Conservation (phyloP, 2,888 invertebrate species). For the Nycteola revayana region DNA sequence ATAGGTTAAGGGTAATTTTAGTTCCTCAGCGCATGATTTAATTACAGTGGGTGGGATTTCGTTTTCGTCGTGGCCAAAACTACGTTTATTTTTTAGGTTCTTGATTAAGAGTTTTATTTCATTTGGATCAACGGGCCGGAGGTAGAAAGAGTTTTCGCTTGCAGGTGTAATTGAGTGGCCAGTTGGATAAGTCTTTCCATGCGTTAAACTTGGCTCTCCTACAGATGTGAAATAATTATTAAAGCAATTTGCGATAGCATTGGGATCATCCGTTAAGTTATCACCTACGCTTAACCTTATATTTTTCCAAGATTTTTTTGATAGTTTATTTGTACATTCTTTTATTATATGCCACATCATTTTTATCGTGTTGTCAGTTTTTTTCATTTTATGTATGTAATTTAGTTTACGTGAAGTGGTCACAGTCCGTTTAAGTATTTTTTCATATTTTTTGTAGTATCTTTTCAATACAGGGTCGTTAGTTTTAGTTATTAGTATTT, state of each 20-base stretch:
- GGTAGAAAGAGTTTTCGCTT: conserved; percentile 3
- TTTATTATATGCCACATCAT: no score
- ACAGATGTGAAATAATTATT: no score
- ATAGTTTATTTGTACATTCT: background rate
- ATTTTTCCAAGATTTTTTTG: no score
- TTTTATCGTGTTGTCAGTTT: background rate
- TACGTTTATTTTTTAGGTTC: conserved; percentile 8
- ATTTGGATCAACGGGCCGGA: conserved; percentile 2
- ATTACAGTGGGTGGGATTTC: conserved; percentile 8
- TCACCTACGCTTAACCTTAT: no score
- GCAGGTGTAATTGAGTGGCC: background rate
- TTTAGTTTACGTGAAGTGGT: background rate
- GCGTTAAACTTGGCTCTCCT: background rate
- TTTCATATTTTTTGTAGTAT: conserved; percentile 1
- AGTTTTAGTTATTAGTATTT: background rate
- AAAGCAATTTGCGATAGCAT: no score
- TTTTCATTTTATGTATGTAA: background rate
- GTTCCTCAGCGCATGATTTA: conserved; percentile 7
- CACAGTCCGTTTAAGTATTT: background rate
- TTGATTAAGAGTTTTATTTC: conserved; percentile 4
- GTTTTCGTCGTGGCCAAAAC: conserved; percentile 6
- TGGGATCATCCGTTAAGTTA: no score
- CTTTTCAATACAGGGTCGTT: background rate
- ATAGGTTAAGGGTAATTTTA: conserved; percentile 2
- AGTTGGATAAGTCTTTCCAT: background rate